Evolutionary conservation across 2,113 vertebrate species (phyloP).

Genomic region (Trichechus manatus): DNA sequence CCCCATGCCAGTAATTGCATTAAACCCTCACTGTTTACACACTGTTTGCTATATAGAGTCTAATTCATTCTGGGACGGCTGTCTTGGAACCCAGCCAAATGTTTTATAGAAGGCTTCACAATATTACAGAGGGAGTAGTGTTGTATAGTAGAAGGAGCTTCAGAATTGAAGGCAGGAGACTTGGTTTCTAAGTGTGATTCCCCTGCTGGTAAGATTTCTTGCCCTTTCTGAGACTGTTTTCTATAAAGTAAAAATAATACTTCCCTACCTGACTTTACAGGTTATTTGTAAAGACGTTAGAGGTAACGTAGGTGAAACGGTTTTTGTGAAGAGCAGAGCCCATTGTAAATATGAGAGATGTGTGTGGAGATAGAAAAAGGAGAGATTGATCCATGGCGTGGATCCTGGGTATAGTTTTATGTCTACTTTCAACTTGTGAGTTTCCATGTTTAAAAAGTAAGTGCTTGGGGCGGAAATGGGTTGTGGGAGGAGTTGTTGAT

Average conservation of each 20-base stretch:
- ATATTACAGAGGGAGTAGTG: conserved; percentile 55
- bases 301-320: not conserved
- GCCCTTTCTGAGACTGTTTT: conserved; percentile 17
- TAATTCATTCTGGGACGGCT: conserved; percentile 48
- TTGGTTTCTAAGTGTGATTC: conserved; percentile 39
- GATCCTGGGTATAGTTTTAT: conserved; percentile 15
- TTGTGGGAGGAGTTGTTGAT: not conserved
- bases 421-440: conserved; percentile 4
- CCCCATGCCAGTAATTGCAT: conserved; percentile 66
- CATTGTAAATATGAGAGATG: not conserved
- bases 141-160: conserved; percentile 36
- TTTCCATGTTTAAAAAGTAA: conserved; percentile 51
- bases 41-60: conserved; percentile 30
- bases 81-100: conserved; percentile 68
- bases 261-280: not conserved
- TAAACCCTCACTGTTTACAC: conserved; percentile 63
- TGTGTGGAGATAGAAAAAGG: not conserved
- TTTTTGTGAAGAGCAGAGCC: conserved; percentile 10
- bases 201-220: conserved; percentile 37
- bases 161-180: conserved; percentile 32
- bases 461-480: conserved; percentile 14
- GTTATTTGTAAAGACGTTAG: conserved; percentile 44
- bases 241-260: not conserved
- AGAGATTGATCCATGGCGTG: not conserved
- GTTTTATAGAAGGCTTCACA: conserved; percentile 61